Percentiles rank a stretch among this genome's conserved stretches.
These are phyloP conservation scores for Drosophila kambysellisi DNA, from an alignment of 2,888 invertebrate genomes.

Conservation along the genomic window DNA sequence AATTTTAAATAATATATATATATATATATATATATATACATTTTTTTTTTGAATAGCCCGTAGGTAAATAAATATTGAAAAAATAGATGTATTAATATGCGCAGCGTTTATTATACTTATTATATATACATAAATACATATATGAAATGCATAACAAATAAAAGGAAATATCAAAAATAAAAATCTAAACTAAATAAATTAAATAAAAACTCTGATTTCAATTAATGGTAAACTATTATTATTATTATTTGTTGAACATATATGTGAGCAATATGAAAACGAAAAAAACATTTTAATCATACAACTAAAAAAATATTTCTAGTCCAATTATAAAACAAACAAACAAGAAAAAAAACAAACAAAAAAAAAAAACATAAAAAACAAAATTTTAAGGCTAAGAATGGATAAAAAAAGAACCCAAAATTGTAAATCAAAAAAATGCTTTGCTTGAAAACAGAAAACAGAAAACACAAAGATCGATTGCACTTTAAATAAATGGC, in stretches of 20 bases:
- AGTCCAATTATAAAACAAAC: conserved; percentile 69
- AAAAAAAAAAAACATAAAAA: conserved; percentile 14
- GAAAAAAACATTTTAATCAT: conserved; percentile 24
- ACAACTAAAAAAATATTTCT: conserved; percentile 64
- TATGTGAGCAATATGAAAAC: conserved; percentile 38
- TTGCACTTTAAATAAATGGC: conserved; percentile 16
- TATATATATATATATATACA: not conserved
- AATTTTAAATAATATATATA: conserved; percentile 8
- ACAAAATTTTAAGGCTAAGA: conserved; percentile 22
- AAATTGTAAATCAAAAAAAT: conserved; percentile 59
- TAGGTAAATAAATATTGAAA: conserved; percentile 38
- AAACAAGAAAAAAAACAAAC: not conserved
- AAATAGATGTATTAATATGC: conserved; percentile 32
- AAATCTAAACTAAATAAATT: conserved; percentile 27
- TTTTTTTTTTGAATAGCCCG: conserved; percentile 36
- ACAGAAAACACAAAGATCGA: conserved; percentile 21
- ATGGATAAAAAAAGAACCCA: conserved; percentile 43
- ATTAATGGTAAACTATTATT: conserved; percentile 30
- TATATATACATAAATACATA: conserved; percentile 23
- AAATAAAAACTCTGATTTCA: conserved; percentile 35
- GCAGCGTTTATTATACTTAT: conserved; percentile 39
- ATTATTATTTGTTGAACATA: conserved; percentile 51
- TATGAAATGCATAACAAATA: conserved; percentile 14
- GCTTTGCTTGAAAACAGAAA: conserved; percentile 34
- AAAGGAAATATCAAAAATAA: conserved; percentile 33